Conservation (phyloP, 2,797 vertebrate species). For the Sphenodon punctatus region DNA sequence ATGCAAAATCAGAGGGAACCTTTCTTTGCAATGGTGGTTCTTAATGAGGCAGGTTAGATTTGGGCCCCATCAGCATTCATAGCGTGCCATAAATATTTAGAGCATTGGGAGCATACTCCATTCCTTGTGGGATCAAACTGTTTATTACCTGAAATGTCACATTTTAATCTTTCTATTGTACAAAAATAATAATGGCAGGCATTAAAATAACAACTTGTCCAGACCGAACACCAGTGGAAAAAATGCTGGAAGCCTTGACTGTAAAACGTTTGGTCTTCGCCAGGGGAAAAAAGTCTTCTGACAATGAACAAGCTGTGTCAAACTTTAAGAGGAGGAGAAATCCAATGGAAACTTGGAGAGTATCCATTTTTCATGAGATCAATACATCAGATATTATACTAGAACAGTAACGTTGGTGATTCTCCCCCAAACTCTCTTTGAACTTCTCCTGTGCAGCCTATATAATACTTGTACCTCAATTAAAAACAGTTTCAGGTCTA, state of each 20-base stretch:
- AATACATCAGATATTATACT: not conserved
- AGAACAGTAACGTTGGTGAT: not conserved
- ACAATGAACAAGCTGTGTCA: not conserved
- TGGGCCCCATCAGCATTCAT: not conserved
- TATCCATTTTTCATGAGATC: not conserved
- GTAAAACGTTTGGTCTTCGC: slow-evolving; percentile 26
- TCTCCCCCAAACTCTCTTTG: not conserved
- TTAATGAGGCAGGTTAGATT: rapidly evolving
- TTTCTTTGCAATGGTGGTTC: not conserved
- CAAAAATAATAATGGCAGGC: not conserved
- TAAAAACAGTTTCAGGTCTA: not conserved
- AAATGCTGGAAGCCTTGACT: not conserved
- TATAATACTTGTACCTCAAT: not conserved
- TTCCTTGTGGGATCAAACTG: not conserved
- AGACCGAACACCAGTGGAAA: not conserved
- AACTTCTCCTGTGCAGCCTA: not conserved
- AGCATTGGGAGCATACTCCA: rapidly evolving
- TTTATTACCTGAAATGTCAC: not conserved
- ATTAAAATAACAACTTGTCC: slow-evolving; percentile 15
- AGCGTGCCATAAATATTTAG: rapidly evolving
- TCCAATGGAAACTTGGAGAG: not conserved
- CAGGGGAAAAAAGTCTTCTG: slow-evolving; percentile 26
- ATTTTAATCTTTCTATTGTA: not conserved
- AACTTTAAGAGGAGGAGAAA: not conserved
- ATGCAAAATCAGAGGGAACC: rapidly evolving